A percentile compares a stretch with the other conserved stretches of the same genome.
Evolutionary conservation across 2,797 vertebrate genomes (phyloP).

Genomic region (Neosalanx taihuensis): DNA sequence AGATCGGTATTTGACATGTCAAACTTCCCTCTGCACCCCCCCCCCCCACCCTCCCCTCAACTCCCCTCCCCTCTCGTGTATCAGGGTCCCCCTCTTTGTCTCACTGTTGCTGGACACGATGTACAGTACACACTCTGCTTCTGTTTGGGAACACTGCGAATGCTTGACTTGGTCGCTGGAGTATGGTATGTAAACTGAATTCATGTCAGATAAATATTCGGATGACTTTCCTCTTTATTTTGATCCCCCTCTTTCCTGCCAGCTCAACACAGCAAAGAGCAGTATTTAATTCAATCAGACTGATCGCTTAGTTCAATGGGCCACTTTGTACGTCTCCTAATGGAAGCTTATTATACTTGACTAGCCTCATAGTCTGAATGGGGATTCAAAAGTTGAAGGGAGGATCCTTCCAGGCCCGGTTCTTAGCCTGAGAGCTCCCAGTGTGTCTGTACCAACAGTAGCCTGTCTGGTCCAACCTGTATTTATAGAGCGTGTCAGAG

Average conservation of each 20-base stretch:
- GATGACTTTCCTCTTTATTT: slow-evolving; percentile 19
- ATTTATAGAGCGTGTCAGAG: slow-evolving; percentile 65
- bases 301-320: slow-evolving; percentile 12
- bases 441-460: neutral
- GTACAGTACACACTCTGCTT: slow-evolving; percentile 18
- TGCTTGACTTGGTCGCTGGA: slow-evolving; percentile 45
- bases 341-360: slow-evolving; percentile 25
- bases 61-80: slow-evolving; percentile 35
- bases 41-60: slow-evolving; percentile 26
- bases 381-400: slow-evolving; percentile 42
- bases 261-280: slow-evolving; percentile 26
- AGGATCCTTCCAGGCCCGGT: slow-evolving; percentile 29
- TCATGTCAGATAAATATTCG: slow-evolving; percentile 62
- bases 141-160: slow-evolving; percentile 41
- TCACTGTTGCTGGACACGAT: slow-evolving; percentile 22
- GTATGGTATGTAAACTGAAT: slow-evolving; percentile 62
- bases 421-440: slow-evolving; percentile 14
- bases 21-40: slow-evolving; percentile 48
- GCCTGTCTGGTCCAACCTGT: slow-evolving; percentile 58
- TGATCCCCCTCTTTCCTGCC: neutral
- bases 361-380: slow-evolving; percentile 29
- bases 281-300: slow-evolving; percentile 20
- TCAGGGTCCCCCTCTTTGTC: slow-evolving; percentile 42
- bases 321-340: slow-evolving; percentile 17
- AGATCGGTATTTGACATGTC: slow-evolving; percentile 60